These are phyloP conservation scores for Ophthalmolycus amberensis DNA, from an alignment of 2,113 vertebrate species.

Conservation along the genomic window DNA sequence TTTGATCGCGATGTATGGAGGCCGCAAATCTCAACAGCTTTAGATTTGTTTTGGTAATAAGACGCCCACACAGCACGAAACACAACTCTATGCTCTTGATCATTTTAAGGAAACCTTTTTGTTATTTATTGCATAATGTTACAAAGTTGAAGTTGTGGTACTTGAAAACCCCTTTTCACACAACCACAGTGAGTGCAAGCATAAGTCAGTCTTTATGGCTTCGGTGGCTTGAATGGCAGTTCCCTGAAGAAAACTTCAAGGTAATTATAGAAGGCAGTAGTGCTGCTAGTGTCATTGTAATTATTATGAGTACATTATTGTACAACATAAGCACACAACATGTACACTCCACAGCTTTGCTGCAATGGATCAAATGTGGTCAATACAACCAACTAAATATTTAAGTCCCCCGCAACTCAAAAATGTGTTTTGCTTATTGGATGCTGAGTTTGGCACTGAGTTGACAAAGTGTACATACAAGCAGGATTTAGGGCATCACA, in stretches of 20 bases:
- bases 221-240: conserved; percentile 3
- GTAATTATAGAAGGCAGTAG: conserved; percentile 14
- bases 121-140: conserved; percentile 22
- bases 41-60: conserved; percentile 33
- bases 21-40: conserved; percentile 12
- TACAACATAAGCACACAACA: not conserved
- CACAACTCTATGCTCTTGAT: not conserved
- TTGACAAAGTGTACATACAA: not conserved
- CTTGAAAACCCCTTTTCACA: conserved; percentile 1
- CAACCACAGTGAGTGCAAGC: not conserved
- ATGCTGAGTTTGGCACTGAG: not conserved
- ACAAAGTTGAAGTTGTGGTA: conserved; percentile 20
- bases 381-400: not conserved
- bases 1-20: conserved; percentile 22
- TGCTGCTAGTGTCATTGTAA: conserved; percentile 1
- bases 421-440: not conserved
- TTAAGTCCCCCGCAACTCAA: not conserved
- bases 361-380: not conserved
- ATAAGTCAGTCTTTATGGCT: not conserved
- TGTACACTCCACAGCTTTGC: not conserved
- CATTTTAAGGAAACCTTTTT: conserved; percentile 5
- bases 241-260: conserved; percentile 25
- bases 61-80: not conserved
- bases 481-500: not conserved
- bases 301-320: not conserved